A percentile compares a stretch with the other conserved stretches of the same genome.
Evolutionary conservation across 2,797 vertebrate genomes (phyloP).

Genomic region (Trematomus bernacchii): DNA sequence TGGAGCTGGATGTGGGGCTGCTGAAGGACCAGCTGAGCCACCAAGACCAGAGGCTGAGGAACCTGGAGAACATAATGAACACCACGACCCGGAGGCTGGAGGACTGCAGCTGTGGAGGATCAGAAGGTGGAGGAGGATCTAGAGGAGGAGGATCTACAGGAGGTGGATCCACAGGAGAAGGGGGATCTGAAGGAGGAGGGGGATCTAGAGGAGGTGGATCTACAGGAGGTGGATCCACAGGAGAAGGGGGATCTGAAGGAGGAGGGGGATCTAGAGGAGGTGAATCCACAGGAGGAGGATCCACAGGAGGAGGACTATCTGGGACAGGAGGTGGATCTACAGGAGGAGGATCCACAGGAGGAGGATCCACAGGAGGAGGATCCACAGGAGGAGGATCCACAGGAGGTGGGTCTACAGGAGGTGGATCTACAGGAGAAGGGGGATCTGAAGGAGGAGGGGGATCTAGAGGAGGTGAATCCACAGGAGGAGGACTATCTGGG

Average conservation of each 20-base stretch:
- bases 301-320: neutral
- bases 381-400: neutral
- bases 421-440: neutral
- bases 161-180: neutral
- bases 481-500: constrained; percentile 38
- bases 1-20: constrained; percentile 81
- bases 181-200: constrained; percentile 31
- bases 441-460: neutral
- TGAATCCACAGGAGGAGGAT: constrained; percentile 18
- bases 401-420: neutral
- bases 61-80: constrained; percentile 76
- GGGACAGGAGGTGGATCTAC: neutral
- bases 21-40: constrained; percentile 75
- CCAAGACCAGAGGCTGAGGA: constrained; percentile 69
- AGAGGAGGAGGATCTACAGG: constrained; percentile 34
- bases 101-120: constrained; percentile 60
- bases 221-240: neutral
- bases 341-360: neutral
- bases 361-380: neutral
- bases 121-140: constrained; percentile 20
- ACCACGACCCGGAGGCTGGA: constrained; percentile 77
- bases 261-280: too few relatives aligned
- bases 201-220: constrained; percentile 23
- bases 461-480: neutral
- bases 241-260: too few relatives aligned